These are phyloP conservation scores for Embiotoca jacksoni DNA, from an alignment of 2,113 vertebrate genomes.

Conservation along the genomic window DNA sequence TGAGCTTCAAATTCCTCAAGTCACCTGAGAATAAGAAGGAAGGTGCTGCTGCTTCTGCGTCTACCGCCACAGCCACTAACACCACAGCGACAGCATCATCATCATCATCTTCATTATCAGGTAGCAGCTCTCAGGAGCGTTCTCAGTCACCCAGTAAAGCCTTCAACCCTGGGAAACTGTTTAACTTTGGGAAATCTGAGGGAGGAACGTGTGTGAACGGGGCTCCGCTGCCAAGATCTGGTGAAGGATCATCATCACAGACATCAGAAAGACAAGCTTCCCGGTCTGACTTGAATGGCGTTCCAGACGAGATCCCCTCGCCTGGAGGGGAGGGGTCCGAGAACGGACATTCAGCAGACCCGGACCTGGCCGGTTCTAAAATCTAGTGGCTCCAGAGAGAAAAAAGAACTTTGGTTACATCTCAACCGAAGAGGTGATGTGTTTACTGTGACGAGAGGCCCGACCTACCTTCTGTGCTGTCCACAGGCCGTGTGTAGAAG, in stretches of 20 bases:
- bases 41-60: conserved; percentile 26
- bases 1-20: conserved; percentile 97
- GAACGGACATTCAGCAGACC: conserved; percentile 79
- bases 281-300: conserved; percentile 87
- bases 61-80: conserved; percentile 30
- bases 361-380: conserved; percentile 77
- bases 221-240: conserved; percentile 70
- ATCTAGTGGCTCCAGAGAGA: conserved; percentile 62
- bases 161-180: conserved; percentile 95
- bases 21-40: conserved; percentile 93
- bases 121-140: conserved; percentile 85
- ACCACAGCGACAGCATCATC: conserved; percentile 11
- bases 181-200: conserved; percentile 92
- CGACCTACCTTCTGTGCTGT: conserved; percentile 49
- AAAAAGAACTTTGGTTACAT: conserved; percentile 28
- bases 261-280: conserved; percentile 74
- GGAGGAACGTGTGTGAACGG: conserved; percentile 88
- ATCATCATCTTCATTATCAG: conserved; percentile 72
- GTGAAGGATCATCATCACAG: conserved; percentile 69
- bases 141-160: conserved; percentile 95
- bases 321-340: conserved; percentile 78
- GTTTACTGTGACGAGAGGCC: conserved; percentile 63
- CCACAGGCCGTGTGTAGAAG: conserved; percentile 40
- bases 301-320: conserved; percentile 84
- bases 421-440: conserved; percentile 38